A percentile compares a stretch with the other conserved stretches of the same genome.
phyloP scores from a whole-genome alignment of 2,113 vertebrate genomes.

The Tylochromis polylepis region DNA sequence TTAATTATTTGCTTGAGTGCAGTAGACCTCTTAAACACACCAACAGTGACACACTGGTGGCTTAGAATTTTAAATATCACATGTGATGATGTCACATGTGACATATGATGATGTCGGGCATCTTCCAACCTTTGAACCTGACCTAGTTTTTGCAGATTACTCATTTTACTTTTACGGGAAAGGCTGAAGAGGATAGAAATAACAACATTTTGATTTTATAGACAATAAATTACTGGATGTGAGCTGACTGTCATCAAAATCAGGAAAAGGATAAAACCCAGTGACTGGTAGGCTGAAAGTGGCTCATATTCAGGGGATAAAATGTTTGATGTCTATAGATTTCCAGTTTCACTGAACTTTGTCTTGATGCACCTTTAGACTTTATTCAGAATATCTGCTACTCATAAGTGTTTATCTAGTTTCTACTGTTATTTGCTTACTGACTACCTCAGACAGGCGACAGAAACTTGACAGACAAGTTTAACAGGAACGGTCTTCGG shows the following conservation, averaged over 20 bases:
- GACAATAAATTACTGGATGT: neutral
- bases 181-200: neutral
- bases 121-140: neutral
- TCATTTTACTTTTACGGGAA: neutral
- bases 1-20: neutral
- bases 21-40: neutral
- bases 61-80: neutral
- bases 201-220: neutral
- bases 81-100: neutral
- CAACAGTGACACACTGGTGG: neutral
- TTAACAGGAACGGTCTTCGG: neutral
- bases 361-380: neutral
- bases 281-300: neutral
- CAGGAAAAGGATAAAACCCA: neutral
- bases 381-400: neutral
- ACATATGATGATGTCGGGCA: neutral
- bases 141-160: neutral
- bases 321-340: neutral
- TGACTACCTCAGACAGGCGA: neutral
- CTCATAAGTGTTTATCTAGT: neutral
- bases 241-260: neutral
- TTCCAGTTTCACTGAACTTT: neutral
- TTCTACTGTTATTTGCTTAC: neutral
- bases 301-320: neutral
- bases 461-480: slow-evolving; percentile 21